phyloP scores from a whole-genome alignment of 2,888 invertebrate species.

The Lucinisca nassula region DNA sequence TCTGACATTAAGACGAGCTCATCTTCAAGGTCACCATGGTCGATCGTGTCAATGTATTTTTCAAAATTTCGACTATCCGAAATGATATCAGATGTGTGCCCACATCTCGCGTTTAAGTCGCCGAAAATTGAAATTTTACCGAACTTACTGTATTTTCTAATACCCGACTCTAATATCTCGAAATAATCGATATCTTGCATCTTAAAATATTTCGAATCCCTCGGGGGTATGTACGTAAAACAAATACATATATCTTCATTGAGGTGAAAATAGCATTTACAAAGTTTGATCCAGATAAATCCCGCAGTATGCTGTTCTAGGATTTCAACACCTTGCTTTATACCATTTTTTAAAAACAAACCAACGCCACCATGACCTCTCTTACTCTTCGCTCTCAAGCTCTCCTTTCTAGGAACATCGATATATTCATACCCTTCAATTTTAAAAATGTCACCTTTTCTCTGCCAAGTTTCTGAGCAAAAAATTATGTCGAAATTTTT shows the following conservation, averaged over 20 bases:
- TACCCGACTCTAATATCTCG: not conserved
- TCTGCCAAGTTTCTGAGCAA: conserved; percentile 13
- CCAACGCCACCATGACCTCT: conserved; percentile 15
- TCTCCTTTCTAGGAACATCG: not conserved
- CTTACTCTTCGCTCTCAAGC: not conserved
- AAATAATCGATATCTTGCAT: not conserved
- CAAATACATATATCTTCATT: conserved; percentile 1
- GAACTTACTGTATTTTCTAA: not conserved
- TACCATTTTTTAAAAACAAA: not conserved
- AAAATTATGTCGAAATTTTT: conserved; percentile 10
- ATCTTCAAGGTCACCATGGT: not conserved
- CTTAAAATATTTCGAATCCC: conserved; percentile 1
- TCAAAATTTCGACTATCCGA: not conserved
- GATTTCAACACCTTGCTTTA: not conserved
- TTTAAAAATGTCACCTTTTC: not conserved
- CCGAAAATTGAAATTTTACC: not conserved
- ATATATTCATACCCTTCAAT: conserved; percentile 2
- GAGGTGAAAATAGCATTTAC: not conserved
- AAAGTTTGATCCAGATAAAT: conserved; percentile 13
- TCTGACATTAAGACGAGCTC: not conserved
- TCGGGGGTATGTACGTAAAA: conserved; percentile 16
- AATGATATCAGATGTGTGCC: not conserved
- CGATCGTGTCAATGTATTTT: not conserved
- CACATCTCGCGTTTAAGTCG: not conserved
- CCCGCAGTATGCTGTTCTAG: not conserved